Percentiles rank a stretch among this genome's conserved stretches.
Conservation (phyloP, 1,140 invertebrate species). For the Semibalanus balanoides region DNA sequence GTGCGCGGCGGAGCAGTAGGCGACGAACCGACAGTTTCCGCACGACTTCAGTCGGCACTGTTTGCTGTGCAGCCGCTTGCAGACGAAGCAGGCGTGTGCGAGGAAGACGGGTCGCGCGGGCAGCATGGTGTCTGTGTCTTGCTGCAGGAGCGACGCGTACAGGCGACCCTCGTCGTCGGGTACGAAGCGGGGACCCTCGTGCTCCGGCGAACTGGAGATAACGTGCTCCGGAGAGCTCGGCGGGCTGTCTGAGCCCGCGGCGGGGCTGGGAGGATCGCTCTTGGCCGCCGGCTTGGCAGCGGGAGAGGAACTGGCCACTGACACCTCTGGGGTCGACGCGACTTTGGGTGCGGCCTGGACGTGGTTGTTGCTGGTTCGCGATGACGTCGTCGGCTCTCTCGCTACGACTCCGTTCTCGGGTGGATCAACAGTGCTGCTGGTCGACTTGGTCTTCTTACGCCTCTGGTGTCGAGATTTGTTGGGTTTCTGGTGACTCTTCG, state of each 20-base stretch:
- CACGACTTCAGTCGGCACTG: conserved; percentile 17
- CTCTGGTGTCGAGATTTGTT: background rate
- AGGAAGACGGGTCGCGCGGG: background rate
- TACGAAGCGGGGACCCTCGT: background rate
- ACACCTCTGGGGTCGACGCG: no score
- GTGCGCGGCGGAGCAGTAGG: conserved; percentile 29
- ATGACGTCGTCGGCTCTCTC: background rate
- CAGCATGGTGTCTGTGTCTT: background rate
- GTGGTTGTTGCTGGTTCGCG: no score
- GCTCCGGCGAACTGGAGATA: background rate
- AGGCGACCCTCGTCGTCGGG: background rate
- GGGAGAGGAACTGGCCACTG: no score
- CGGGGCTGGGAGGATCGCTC: no score
- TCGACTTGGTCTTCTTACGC: conserved; percentile 1
- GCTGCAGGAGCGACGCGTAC: background rate
- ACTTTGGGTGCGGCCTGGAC: no score
- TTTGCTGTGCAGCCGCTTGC: background rate
- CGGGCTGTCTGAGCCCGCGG: no score
- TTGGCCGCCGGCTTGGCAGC: no score
- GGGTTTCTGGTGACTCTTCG: no score
- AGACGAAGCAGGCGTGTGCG: background rate
- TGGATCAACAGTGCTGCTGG: background rate
- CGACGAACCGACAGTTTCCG: conserved; percentile 24
- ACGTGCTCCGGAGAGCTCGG: background rate
- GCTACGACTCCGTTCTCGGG: background rate